Evolutionary conservation across 2,797 vertebrate genomes (phyloP), one percentile per base, ranked within the genome.

Genomic region (Falco berigora): DNA sequence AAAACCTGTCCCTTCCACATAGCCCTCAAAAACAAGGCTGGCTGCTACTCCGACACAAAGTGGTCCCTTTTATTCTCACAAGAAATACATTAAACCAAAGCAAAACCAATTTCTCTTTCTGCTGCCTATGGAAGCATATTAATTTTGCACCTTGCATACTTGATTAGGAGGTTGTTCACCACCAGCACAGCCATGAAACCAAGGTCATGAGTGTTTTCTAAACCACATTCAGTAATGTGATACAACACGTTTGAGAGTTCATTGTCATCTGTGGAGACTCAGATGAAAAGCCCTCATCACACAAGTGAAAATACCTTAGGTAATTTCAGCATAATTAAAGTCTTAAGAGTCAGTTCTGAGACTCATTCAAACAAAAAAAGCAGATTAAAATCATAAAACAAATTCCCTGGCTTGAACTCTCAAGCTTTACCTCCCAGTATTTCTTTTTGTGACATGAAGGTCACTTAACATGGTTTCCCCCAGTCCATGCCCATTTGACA

Each of bases 401-500:
- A 74, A 63, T 27, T 55, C 79, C n/a, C 64, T 69, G 73, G 38
- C 38, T 59, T 14, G 14, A 86, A 63, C 4, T 8, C 40, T 42
- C 40, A 42, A 81, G 63, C 27, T 66, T 53, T 30, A 8, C 46
- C n/a, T 71, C 46, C 49, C 55, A 6, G 24, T 23, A 69, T 68
- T 75, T 68, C 27, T 72, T 91, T 88, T 79, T 49, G 81, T 22
- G 4, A 34, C 52, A 67, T 3, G 61, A 91, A 94, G 86, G 76
- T 93, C 91, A 86, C 77, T 49, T 12, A 38, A 38, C 9, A 40
- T 1, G 3, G 46, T 68, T 85, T 66, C 34, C 42, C 55, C n/a
- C 0, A 2, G 7, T 44, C 21, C 59, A 59, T 0, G 1, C 56
- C 55, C 27, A 17, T 22, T 0, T 71, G 86, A 91, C 71, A 78